Percentiles rank a stretch among this genome's conserved stretches.
Evolutionary conservation across 2,888 invertebrate genomes (phyloP).

Genomic region (Cepaea hortensis): DNA sequence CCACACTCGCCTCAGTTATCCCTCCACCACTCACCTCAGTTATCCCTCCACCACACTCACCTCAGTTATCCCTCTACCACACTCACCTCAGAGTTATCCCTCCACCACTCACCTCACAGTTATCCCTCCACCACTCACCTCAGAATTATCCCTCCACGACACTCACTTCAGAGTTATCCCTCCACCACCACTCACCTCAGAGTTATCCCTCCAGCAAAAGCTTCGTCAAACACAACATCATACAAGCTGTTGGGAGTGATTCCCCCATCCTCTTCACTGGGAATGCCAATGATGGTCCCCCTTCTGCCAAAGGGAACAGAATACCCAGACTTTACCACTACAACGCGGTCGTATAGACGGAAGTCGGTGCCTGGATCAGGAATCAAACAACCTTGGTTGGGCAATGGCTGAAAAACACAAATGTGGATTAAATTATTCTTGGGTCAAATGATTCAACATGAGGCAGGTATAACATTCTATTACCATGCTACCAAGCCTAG

Average conservation of each 20-base stretch:
- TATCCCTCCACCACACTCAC: too few relatives aligned
- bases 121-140: conserved; percentile 83
- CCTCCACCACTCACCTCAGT: too few relatives aligned
- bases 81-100: too few relatives aligned
- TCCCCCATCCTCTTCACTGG: conserved; percentile 76
- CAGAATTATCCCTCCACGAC: too few relatives aligned
- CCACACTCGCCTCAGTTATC: too few relatives aligned
- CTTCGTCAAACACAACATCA: conserved; percentile 88
- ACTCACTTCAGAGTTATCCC: too few relatives aligned
- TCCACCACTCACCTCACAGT: conserved; percentile 76
- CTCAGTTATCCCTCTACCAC: too few relatives aligned
- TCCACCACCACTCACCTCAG: conserved; percentile 76
- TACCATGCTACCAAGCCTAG: too few relatives aligned
- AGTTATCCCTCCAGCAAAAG: conserved; percentile 83
- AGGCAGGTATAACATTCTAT: too few relatives aligned
- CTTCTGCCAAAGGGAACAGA: conserved; percentile 88
- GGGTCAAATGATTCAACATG: too few relatives aligned
- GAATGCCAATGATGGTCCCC: conserved; percentile 88
- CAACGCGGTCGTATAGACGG: conserved; percentile 88
- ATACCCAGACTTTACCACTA: conserved; percentile 85
- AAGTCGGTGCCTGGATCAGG: conserved; percentile 84
- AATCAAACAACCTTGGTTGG: conserved; percentile 65
- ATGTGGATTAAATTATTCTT: background rate
- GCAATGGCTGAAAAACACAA: conserved; percentile 67
- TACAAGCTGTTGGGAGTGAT: conserved; percentile 78